Conservation (phyloP, 2,113 vertebrate species). For the Halcyon senegalensis region DNA sequence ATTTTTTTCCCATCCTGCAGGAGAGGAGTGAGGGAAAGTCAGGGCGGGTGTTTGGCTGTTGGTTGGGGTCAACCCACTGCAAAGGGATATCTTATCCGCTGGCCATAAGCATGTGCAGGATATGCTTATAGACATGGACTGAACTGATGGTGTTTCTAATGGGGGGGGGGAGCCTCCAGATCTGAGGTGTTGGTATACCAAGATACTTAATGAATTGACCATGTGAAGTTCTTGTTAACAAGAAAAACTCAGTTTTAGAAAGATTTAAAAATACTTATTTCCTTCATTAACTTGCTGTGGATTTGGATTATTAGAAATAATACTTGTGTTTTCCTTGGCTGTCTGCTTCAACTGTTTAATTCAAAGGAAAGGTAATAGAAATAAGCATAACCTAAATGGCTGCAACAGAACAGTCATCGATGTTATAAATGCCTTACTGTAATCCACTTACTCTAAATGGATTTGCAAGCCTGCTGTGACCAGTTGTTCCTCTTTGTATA, state of each 20-base stretch:
- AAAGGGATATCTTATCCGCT: not conserved
- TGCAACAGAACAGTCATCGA: not conserved
- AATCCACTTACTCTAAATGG: slow-evolving; percentile 19
- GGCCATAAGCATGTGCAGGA: not conserved
- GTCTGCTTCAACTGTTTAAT: not conserved
- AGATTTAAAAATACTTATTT: not conserved
- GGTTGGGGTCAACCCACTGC: not conserved
- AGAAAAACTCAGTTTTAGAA: not conserved
- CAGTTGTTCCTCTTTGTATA: not conserved
- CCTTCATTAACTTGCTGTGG: not conserved
- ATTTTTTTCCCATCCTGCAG: not conserved
- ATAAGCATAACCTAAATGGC: not conserved
- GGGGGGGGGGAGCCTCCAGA: not conserved
- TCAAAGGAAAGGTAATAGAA: not conserved
- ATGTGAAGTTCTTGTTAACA: not conserved
- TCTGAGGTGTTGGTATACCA: not conserved
- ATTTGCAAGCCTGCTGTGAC: not conserved
- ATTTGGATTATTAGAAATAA: slow-evolving; percentile 25
- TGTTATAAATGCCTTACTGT: not conserved
- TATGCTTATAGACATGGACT: not conserved
- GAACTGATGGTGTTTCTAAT: not conserved
- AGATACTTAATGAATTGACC: not conserved
- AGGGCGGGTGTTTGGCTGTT: not conserved
- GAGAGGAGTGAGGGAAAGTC: not conserved
- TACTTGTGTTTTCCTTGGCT: not conserved